These are phyloP conservation scores for Lophius piscatorius DNA, from an alignment of 2,113 vertebrate species.

Conservation along the genomic window DNA sequence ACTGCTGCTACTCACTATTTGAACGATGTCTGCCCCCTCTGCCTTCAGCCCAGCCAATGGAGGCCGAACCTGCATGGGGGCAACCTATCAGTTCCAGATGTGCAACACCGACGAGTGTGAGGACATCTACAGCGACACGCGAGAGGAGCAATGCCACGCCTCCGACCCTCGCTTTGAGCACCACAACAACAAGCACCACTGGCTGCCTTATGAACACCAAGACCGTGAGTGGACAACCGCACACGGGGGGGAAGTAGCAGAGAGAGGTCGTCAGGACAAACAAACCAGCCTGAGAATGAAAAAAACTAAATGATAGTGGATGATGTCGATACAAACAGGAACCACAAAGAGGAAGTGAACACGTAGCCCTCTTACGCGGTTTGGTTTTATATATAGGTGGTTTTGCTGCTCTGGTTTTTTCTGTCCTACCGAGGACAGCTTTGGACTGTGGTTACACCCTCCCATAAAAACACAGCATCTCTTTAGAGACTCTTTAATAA, in stretches of 20 bases:
- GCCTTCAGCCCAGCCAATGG: conserved; percentile 88
- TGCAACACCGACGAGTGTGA: conserved; percentile 91
- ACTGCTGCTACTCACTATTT: no score
- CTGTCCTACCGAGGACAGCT: conserved; percentile 41
- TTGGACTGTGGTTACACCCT: conserved; percentile 49
- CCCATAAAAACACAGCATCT: conserved; percentile 47
- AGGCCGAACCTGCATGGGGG: conserved; percentile 88
- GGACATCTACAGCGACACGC: conserved; percentile 86
- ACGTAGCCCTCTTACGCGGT: conserved; percentile 25
- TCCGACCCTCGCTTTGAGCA: conserved; percentile 89
- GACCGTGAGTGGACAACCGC: conserved; percentile 83
- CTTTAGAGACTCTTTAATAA: conserved; percentile 43
- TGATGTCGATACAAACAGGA: conserved; percentile 16
- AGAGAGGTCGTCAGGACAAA: conserved; percentile 5
- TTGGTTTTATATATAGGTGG: conserved; percentile 20
- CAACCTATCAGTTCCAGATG: conserved; percentile 90
- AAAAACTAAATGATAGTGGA: conserved; percentile 9
- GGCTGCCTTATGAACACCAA: conserved; percentile 93
- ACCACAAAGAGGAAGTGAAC: conserved; percentile 21
- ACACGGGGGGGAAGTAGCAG: neutral
- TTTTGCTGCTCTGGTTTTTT: conserved; percentile 49
- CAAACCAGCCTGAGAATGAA: neutral
- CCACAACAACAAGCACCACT: conserved; percentile 89
- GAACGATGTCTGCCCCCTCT: neutral
- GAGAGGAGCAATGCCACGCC: conserved; percentile 91